These are phyloP conservation scores for Cephus sareptanus DNA, from an alignment of 2,888 invertebrate species.

Conservation along the genomic window DNA sequence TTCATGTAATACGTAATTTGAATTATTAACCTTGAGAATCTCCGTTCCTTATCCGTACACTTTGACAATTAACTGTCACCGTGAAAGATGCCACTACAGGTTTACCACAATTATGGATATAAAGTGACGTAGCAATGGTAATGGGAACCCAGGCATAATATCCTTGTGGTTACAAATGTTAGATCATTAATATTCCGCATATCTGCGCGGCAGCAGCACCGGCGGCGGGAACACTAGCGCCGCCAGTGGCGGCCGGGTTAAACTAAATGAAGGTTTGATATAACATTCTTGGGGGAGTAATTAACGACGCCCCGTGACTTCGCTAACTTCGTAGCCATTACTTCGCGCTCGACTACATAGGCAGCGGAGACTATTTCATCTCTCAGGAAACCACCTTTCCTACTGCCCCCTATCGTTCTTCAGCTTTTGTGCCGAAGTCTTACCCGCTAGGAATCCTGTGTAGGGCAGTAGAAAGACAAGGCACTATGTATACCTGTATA, in stretches of 20 bases:
- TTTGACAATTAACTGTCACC: neutral
- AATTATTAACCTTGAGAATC: neutral
- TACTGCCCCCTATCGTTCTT: neutral
- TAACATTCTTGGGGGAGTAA: conserved; percentile 23
- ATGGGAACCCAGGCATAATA: conserved; percentile 6
- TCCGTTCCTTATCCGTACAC: neutral
- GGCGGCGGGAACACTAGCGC: neutral
- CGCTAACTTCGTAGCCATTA: conserved; percentile 20
- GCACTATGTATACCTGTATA: neutral
- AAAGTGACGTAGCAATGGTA: neutral
- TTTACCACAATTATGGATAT: neutral
- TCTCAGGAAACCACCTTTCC: neutral
- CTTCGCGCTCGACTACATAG: conserved; percentile 16
- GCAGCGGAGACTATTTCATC: neutral
- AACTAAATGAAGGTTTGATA: conserved; percentile 24
- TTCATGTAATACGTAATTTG: neutral
- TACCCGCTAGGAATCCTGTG: neutral
- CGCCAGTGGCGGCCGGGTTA: conserved; percentile 6
- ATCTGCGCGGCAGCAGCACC: conserved; percentile 9
- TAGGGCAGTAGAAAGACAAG: neutral
- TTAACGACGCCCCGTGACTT: conserved; percentile 23
- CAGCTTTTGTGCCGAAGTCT: neutral
- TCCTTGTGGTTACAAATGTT: conserved; percentile 2
- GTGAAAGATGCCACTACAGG: neutral
- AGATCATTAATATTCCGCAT: conserved; percentile 21